Evolutionary conservation across 2,113 vertebrate species (phyloP).

Genomic region (Nanorana parkeri): DNA sequence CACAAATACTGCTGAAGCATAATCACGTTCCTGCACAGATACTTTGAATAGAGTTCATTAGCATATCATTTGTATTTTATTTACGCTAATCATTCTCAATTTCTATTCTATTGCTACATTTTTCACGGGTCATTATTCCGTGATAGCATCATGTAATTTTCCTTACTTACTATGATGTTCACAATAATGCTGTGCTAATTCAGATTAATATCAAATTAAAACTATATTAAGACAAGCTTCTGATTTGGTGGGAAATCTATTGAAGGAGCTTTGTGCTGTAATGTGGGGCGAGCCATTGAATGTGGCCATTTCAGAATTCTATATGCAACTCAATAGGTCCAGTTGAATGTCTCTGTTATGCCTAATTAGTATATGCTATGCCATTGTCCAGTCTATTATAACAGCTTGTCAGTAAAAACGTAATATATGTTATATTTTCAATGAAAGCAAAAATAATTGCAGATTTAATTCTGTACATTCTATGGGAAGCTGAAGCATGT

Average conservation of each 20-base stretch:
- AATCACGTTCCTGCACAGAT: conserved; percentile 9
- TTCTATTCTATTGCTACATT: conserved; percentile 33
- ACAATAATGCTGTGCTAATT: conserved; percentile 42
- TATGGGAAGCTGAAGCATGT: too few relatives aligned
- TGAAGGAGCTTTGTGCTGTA: neutral
- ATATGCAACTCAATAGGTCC: neutral
- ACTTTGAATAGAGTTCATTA: conserved; percentile 35
- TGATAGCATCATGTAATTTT: conserved; percentile 46
- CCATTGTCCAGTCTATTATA: neutral
- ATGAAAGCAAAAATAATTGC: neutral
- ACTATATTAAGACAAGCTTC: conserved; percentile 18
- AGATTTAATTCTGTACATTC: too few relatives aligned
- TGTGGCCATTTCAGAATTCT: neutral
- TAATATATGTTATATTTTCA: neutral
- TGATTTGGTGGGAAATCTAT: conserved; percentile 33
- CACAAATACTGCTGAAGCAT: neutral
- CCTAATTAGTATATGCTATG: neutral
- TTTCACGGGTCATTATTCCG: conserved; percentile 41
- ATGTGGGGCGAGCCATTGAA: neutral
- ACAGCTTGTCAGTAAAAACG: neutral
- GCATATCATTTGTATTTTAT: conserved; percentile 48
- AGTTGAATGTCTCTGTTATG: neutral
- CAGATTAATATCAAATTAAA: conserved; percentile 46
- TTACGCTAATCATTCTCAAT: conserved; percentile 46
- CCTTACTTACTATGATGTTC: conserved; percentile 36